Percentiles rank a stretch among this genome's conserved stretches.
These are phyloP conservation scores for Ctena decussata DNA, from an alignment of 2,888 invertebrate species.

Conservation along the genomic window DNA sequence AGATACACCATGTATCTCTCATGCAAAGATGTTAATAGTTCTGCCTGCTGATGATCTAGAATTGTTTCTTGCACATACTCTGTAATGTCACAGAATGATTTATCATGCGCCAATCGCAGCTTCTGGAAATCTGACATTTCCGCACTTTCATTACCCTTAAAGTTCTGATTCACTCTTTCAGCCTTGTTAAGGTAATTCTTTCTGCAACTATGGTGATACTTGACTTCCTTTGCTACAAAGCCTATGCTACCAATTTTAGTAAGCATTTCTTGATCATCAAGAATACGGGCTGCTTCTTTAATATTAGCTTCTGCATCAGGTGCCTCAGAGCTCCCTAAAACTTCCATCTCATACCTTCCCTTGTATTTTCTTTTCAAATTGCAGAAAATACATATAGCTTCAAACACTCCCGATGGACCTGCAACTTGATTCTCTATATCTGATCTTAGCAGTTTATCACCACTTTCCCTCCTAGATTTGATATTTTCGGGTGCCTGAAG, in stretches of 20 bases:
- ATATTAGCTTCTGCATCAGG: not conserved
- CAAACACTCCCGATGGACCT: slow-evolving; percentile 10
- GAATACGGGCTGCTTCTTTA: slow-evolving; percentile 13
- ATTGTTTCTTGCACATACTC: not conserved
- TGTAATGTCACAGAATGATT: slow-evolving; percentile 13
- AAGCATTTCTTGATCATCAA: slow-evolving; percentile 14
- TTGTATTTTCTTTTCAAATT: not conserved
- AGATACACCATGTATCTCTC: slow-evolving; percentile 3
- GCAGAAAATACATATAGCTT: slow-evolving; percentile 17
- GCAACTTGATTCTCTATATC: not conserved
- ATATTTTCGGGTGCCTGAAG: not conserved
- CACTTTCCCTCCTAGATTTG: not conserved
- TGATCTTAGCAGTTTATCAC: not conserved
- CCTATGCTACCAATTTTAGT: slow-evolving; percentile 24
- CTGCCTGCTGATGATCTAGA: not conserved
- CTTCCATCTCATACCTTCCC: not conserved
- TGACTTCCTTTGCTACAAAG: slow-evolving; percentile 25
- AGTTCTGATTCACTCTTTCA: not conserved
- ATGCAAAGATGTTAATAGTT: not conserved
- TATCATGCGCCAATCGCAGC: not conserved
- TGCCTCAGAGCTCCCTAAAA: not conserved
- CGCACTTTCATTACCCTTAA: not conserved
- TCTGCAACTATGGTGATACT: slow-evolving; percentile 32
- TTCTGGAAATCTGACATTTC: slow-evolving; percentile 8
- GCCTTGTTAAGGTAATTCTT: not conserved